Evolutionary conservation across 2,113 vertebrate genomes (phyloP).

Genomic region (Phrynosoma platyrhinos): DNA sequence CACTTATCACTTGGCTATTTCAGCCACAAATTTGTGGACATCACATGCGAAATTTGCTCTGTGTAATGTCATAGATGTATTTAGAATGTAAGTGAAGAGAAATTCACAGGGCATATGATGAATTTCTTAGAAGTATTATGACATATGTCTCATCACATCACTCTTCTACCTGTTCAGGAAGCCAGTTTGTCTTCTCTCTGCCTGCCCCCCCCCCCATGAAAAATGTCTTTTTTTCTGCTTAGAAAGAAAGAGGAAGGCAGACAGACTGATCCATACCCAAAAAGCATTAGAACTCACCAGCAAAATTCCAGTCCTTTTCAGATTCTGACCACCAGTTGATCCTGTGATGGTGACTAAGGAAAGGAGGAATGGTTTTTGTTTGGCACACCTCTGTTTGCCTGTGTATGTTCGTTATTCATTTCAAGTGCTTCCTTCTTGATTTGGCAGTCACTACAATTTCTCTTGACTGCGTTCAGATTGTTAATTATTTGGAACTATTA

Average conservation of each 20-base stretch:
- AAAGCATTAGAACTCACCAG: neutral
- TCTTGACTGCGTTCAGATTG: conserved; percentile 52
- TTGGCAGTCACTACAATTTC: conserved; percentile 1
- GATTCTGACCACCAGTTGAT: neutral
- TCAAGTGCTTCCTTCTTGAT: conserved; percentile 2
- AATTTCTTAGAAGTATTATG: neutral
- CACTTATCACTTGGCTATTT: neutral
- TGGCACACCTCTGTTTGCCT: neutral
- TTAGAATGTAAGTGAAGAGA: neutral
- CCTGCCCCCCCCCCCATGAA: neutral
- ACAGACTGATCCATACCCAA: neutral
- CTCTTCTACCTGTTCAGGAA: neutral
- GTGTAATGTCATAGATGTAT: neutral
- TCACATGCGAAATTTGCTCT: neutral
- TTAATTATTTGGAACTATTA: conserved; percentile 60
- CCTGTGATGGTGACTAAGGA: neutral
- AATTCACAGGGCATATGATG: neutral
- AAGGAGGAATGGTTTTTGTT: neutral
- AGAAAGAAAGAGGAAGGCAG: neutral
- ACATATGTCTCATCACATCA: neutral
- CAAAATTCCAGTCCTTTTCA: neutral
- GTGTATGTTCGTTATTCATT: neutral
- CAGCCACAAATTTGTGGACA: too few relatives aligned
- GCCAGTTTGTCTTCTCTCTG: neutral
- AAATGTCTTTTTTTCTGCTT: neutral